Evolutionary conservation across 1,140 invertebrate species (phyloP), one percentile per base, ranked within the genome.

Genomic region (Trissolcus basalis): DNA sequence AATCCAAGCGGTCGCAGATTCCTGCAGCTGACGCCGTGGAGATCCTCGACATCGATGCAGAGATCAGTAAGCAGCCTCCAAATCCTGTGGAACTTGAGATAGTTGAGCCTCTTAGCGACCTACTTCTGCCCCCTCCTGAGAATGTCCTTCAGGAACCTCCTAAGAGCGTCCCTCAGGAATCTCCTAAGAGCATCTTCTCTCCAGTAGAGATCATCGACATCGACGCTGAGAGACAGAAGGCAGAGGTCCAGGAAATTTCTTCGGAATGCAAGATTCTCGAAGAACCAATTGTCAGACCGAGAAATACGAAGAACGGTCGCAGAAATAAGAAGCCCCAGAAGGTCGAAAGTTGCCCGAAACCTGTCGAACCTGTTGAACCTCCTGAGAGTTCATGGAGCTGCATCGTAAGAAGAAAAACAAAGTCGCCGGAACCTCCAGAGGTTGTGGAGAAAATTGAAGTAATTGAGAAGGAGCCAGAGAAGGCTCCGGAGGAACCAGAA

Each of bases 11-110:
- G 1, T 59, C 54, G 13, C 58, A 55, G 4, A 64, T 54, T 11
- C 60, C 71, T 69, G 12, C 49, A 44, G 0, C 19, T 16, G 36
- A 81, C 48, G 55, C 79, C 8, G 72, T 86, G 2, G 87, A 89
- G 39, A 88, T 88, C n/a, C 86, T 87, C 7, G 85, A 89, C 14
- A 85, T 89, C 16, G 85, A 87, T 44, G 81, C 86, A 1, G 79
- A 83, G 56, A 70, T 78, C 27, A 77, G 82, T 19, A 81, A 82
- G 10, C 65, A 69, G n/a, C 45, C 3, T 4, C 79, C 80, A 10
- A 36, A 49, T 43, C 16, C 1, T 13, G 7, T 12, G 68, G 56
- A 13, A 19, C 43, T 11, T 10, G 59, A 71, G 7, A 44, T 55
- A 0, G 41, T 55, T 0, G 41, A 70, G 4, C 15, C 55, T 10